These are phyloP conservation scores for Callaeas wilsoni DNA, from an alignment of 2,113 vertebrate genomes.

Conservation along the genomic window DNA sequence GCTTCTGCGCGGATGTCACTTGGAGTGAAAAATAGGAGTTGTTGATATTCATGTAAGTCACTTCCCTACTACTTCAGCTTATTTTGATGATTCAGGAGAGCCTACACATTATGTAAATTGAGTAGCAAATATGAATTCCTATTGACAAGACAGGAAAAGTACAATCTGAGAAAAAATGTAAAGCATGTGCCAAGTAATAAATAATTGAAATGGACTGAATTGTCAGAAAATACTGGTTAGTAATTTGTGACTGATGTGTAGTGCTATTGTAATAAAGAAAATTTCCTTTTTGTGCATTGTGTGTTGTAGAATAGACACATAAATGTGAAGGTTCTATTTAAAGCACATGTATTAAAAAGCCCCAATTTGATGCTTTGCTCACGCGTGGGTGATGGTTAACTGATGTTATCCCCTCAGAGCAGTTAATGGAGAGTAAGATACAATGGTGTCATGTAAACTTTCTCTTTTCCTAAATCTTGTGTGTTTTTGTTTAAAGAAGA, in stretches of 20 bases:
- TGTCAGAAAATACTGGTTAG: slow-evolving; percentile 6
- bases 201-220: slow-evolving; percentile 15
- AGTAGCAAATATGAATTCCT: slow-evolving; percentile 21
- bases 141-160: slow-evolving; percentile 29
- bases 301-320: neutral
- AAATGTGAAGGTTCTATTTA: neutral
- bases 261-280: neutral
- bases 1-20: neutral
- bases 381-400: neutral
- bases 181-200: slow-evolving; percentile 23
- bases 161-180: neutral
- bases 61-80: neutral
- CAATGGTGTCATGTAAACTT: neutral
- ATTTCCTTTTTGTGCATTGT: neutral
- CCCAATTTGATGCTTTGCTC: neutral
- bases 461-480: neutral
- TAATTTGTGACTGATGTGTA: slow-evolving; percentile 2
- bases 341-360: neutral
- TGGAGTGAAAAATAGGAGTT: neutral
- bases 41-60: slow-evolving; percentile 9
- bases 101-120: slow-evolving; percentile 42
- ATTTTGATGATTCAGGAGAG: slow-evolving; percentile 39
- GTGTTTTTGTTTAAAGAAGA: neutral
- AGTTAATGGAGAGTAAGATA: neutral
- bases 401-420: neutral